A percentile compares a stretch with the other conserved stretches of the same genome.
Conservation (phyloP, 2,113 vertebrate species). For the Istiophorus platypterus region DNA sequence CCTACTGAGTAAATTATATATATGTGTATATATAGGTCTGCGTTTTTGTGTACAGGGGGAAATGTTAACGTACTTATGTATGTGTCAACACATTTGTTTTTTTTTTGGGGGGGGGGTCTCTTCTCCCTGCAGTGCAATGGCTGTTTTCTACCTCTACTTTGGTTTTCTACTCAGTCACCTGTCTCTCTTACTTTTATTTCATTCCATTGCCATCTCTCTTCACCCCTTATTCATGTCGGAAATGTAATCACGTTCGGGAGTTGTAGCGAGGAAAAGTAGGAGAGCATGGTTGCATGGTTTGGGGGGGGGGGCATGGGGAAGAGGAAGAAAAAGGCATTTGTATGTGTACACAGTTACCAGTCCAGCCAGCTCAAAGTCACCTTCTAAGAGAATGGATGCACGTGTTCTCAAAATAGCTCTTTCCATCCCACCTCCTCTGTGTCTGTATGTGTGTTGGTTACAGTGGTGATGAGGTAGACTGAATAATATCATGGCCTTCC, state of each 20-base stretch:
- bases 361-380: constrained; percentile 85
- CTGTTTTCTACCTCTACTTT: constrained; percentile 67
- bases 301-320: constrained; percentile 59
- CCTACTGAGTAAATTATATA: constrained; percentile 66
- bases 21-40: constrained; percentile 51
- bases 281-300: constrained; percentile 41
- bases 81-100: constrained; percentile 17
- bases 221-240: constrained; percentile 71
- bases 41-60: constrained; percentile 44
- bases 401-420: constrained; percentile 81
- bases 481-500: constrained; percentile 79
- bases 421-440: constrained; percentile 64
- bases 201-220: constrained; percentile 50
- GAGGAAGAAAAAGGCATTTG: constrained; percentile 81
- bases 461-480: constrained; percentile 77
- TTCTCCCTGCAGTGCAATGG: constrained; percentile 30
- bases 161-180: constrained; percentile 79
- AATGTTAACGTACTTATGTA: constrained; percentile 44
- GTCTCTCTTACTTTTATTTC: constrained; percentile 60
- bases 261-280: constrained; percentile 51
- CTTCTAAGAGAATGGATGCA: constrained; percentile 77
- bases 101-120: no score
- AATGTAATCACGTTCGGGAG: constrained; percentile 81
- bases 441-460: constrained; percentile 58
- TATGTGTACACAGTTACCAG: constrained; percentile 86